Percentiles rank a stretch among this genome's conserved stretches.
These are phyloP conservation scores for Cliona cf. orientalis DNA, from an alignment of 37 sponge, comb jelly and placozoan genomes.

Conservation along the genomic window DNA sequence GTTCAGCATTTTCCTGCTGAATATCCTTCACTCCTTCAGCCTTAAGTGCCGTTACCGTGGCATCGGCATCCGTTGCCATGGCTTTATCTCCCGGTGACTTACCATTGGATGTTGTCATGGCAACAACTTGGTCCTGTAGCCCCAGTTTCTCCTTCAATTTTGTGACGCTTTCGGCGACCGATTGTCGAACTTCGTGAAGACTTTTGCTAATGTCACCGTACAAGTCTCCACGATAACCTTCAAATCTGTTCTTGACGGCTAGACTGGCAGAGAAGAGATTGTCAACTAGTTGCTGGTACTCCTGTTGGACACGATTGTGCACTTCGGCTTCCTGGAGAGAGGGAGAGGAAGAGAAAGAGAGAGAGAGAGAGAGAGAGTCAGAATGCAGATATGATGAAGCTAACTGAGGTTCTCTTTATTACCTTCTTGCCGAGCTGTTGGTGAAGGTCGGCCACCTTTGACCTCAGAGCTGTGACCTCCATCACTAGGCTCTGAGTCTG, in stretches of 20 bases:
- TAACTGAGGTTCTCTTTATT: background rate
- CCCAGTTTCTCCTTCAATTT: slow-evolving; percentile 53
- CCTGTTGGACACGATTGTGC: slow-evolving; percentile 8
- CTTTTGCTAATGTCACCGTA: slow-evolving; percentile 41
- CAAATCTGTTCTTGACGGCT: slow-evolving; percentile 53
- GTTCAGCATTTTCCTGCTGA: slow-evolving; percentile 65
- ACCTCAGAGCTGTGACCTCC: slow-evolving; percentile 75
- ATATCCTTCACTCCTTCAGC: slow-evolving; percentile 38
- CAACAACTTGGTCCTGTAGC: background rate
- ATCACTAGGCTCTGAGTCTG: slow-evolving; percentile 55
- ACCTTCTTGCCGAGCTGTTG: slow-evolving; percentile 12
- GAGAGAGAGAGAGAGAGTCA: background rate
- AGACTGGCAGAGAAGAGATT: slow-evolving; percentile 41
- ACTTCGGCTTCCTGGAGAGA: slow-evolving; percentile 13
- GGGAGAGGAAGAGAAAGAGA: background rate
- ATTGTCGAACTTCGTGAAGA: slow-evolving; percentile 53
- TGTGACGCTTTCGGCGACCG: slow-evolving; percentile 23
- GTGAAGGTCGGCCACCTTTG: slow-evolving; percentile 44
- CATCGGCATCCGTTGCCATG: background rate
- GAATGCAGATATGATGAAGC: background rate
- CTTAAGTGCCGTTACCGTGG: background rate
- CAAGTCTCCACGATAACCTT: slow-evolving; percentile 58
- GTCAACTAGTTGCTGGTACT: slow-evolving; percentile 50
- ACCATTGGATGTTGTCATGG: background rate
- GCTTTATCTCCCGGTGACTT: background rate